Evolutionary conservation across 2,888 invertebrate species (phyloP).

Genomic region (Polymixis flavicincta): DNA sequence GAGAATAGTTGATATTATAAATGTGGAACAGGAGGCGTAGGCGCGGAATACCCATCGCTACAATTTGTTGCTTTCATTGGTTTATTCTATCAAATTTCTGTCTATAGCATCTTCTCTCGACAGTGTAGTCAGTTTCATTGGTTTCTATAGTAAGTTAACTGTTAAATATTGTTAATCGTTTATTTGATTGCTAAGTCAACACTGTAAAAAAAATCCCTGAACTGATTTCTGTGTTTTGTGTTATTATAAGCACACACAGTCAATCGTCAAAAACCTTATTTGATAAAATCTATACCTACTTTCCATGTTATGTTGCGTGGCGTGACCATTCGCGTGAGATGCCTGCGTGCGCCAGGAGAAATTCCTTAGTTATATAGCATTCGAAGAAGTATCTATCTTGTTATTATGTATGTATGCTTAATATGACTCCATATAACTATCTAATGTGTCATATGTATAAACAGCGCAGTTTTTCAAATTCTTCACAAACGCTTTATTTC

Average conservation of each 20-base stretch:
- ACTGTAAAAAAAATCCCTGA: constrained; percentile 51
- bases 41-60: constrained; percentile 6
- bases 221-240: constrained; percentile 42
- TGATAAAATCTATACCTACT: constrained; percentile 68
- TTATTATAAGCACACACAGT: constrained; percentile 45
- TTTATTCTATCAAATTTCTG: background rate
- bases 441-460: constrained; percentile 8
- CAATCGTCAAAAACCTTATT: constrained; percentile 62
- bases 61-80: constrained; percentile 12
- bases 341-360: constrained; percentile 79
- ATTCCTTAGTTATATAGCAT: constrained; percentile 66
- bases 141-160: background rate
- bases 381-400: constrained; percentile 53
- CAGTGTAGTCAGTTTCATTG: constrained; percentile 1
- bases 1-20: constrained; percentile 18
- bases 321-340: constrained; percentile 79
- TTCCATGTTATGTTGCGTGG: constrained; percentile 73
- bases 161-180: constrained; percentile 5
- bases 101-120: background rate
- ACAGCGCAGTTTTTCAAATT: background rate
- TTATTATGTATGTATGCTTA: constrained; percentile 42
- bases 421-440: constrained; percentile 18
- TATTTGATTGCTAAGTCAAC: background rate
- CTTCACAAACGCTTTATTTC: background rate
- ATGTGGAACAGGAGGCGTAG: constrained; percentile 23